These are phyloP conservation scores for Oncopeltus fasciatus DNA, from an alignment of 1,140 invertebrate genomes.

Conservation along the genomic window DNA sequence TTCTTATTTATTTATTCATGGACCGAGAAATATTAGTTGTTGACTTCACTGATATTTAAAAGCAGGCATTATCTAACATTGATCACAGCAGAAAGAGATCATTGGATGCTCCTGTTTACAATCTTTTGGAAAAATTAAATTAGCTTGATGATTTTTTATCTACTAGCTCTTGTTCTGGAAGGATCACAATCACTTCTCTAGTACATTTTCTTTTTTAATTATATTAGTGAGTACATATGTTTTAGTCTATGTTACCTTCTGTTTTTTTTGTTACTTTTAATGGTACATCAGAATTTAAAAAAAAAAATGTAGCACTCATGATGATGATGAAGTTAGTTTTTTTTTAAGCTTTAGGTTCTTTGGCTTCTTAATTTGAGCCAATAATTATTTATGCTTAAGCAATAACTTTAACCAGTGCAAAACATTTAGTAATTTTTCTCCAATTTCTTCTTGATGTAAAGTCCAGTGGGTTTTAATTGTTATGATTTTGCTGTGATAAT, in stretches of 20 bases:
- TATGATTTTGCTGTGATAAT: no score
- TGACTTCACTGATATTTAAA: constrained; percentile 15
- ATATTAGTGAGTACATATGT: constrained; percentile 1
- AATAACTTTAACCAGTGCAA: constrained; percentile 30
- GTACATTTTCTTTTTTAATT: constrained; percentile 8
- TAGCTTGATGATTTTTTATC: constrained; percentile 32
- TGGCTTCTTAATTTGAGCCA: constrained; percentile 38
- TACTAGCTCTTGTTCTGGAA: constrained; percentile 39
- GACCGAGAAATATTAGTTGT: not conserved
- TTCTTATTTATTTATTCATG: no score
- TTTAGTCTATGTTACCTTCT: not conserved
- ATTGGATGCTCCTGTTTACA: constrained; percentile 33
- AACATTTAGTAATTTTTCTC: constrained; percentile 26
- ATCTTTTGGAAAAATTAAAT: constrained; percentile 33
- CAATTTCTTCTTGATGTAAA: no score
- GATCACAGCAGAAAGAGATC: constrained; percentile 39
- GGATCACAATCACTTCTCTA: constrained; percentile 32
- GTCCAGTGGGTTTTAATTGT: no score
- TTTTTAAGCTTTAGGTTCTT: constrained; percentile 18
- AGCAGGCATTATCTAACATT: constrained; percentile 21
- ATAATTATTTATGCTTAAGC: constrained; percentile 39
- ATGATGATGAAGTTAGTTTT: constrained; percentile 22
- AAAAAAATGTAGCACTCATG: constrained; percentile 35
- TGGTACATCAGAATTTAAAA: constrained; percentile 23
- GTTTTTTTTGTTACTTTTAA: constrained; percentile 8